Conservation (phyloP, 2,888 invertebrate species). For the Galerucella calmariensis region DNA sequence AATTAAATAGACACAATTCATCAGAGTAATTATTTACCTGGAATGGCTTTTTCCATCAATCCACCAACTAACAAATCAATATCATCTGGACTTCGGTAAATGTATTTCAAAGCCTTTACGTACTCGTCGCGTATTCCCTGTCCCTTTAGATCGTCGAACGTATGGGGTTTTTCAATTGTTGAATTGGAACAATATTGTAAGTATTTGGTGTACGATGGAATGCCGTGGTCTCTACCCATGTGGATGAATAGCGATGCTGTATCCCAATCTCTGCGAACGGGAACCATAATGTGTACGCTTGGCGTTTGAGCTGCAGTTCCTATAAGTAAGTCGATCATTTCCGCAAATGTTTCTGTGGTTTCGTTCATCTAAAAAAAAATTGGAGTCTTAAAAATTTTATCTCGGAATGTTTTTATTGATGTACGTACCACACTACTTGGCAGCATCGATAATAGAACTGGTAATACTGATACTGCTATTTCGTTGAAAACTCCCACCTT, state of each 20-base stretch:
- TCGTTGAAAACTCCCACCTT: constrained; percentile 83
- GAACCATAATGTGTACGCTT: constrained; percentile 67
- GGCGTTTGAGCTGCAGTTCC: constrained; percentile 73
- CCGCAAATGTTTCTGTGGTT: constrained; percentile 65
- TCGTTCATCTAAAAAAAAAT: constrained; percentile 67
- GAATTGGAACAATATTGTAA: constrained; percentile 73
- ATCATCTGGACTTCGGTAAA: constrained; percentile 80
- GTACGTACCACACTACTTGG: constrained; percentile 73
- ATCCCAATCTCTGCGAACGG: constrained; percentile 62
- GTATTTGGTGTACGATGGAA: constrained; percentile 78
- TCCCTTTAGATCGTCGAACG: constrained; percentile 68
- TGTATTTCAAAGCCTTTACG: constrained; percentile 73
- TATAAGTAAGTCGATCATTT: constrained; percentile 72
- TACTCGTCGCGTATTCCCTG: constrained; percentile 70
- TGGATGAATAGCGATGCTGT: constrained; percentile 70
- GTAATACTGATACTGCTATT: constrained; percentile 79
- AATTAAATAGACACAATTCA: too few relatives aligned
- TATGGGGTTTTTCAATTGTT: constrained; percentile 48
- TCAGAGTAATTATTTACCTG: constrained; percentile 52
- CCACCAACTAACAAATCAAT: constrained; percentile 88
- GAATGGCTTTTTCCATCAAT: constrained; percentile 80
- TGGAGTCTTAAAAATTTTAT: not conserved
- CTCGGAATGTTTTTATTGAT: not conserved
- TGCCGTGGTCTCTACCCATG: constrained; percentile 82
- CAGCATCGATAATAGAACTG: constrained; percentile 81